Evolutionary conservation across 2,113 vertebrate species (phyloP), one percentile per base, ranked within the genome.

Genomic region (Chaetura pelagica): DNA sequence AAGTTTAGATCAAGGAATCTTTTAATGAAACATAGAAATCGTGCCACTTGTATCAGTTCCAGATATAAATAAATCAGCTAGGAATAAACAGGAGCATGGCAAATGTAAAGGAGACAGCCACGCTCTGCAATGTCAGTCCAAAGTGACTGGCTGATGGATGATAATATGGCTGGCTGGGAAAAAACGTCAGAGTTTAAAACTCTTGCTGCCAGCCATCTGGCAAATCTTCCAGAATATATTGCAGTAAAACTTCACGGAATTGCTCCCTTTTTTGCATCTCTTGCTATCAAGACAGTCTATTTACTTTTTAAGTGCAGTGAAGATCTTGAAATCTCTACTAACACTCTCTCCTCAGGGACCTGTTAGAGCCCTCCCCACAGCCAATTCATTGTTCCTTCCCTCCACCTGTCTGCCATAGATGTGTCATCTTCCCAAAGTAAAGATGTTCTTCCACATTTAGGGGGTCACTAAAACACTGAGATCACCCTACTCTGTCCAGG

Each of bases 1-100:
- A 89, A 87, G 77, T 91, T 91, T 82, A 92, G 93, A 96, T 96
- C 92, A 96, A 94, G 87, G 94, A 93, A 93, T 87, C 86, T 94
- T 92, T 94, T 92, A 96, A 94, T 69, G 83, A 97, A 97, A 96
- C 90, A 94, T 95, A 84, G 89, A 89, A 94, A 92, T 94, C 1
- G 1, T 94, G 80, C 86, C 77, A 62, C 76, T 92, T 82, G 64
- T 96, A 89, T 96, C 93, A 51, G 77, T 93, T 91, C 77, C 77
- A 62, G 87, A 89, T 95, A 96, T 96, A 97, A 96, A 95, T 95
- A 97, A 94, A 67, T 94, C 92, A 92, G 76, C 96, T 96, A 34
- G 96, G 96, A 94, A 95, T 96, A 95, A 97, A 94, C 90, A 93
- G 86, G 74, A 93, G 85, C 61, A 54, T 89, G 92, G 88, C 83